A percentile compares a stretch with the other conserved stretches of the same genome.
phyloP scores from a whole-genome alignment of 2,888 invertebrate genomes.

The Ptychoptera albimana region DNA sequence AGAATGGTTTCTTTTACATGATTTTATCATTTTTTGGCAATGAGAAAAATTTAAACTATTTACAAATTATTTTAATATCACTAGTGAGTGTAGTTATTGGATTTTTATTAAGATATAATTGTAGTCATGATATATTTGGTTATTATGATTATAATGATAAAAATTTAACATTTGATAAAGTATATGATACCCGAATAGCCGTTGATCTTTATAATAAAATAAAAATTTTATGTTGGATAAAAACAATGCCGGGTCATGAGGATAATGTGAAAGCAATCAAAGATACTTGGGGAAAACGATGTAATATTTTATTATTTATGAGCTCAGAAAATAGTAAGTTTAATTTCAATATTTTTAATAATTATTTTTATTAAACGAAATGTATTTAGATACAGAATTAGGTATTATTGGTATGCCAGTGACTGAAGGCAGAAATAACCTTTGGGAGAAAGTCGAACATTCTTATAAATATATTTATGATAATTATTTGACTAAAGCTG shows the following conservation, averaged over 20 bases:
- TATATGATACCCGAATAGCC: slow-evolving; percentile 31
- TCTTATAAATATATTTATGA: slow-evolving; percentile 72
- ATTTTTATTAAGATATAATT: too few relatives aligned
- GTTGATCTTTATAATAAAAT: slow-evolving; percentile 50
- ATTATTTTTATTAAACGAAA: too few relatives aligned
- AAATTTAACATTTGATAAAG: neutral
- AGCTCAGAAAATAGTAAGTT: slow-evolving; percentile 33
- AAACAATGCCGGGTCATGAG: slow-evolving; percentile 75
- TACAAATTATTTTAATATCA: too few relatives aligned
- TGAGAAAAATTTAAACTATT: too few relatives aligned
- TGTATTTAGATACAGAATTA: slow-evolving; percentile 42
- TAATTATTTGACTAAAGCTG: slow-evolving; percentile 60
- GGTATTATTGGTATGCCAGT: slow-evolving; percentile 67
- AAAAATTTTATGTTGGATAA: slow-evolving; percentile 78
- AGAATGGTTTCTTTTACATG: too few relatives aligned
- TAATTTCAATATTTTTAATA: too few relatives aligned
- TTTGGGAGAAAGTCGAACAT: slow-evolving; percentile 89
- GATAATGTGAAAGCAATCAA: slow-evolving; percentile 74
- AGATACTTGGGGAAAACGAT: slow-evolving; percentile 80
- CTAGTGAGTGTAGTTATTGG: too few relatives aligned
- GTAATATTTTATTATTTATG: slow-evolving; percentile 67
- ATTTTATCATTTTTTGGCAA: too few relatives aligned
- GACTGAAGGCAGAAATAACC: slow-evolving; percentile 61
- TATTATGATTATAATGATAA: too few relatives aligned
- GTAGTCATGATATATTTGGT: too few relatives aligned